Evolutionary conservation across 2,113 vertebrate genomes (phyloP), one percentile per base, ranked within the genome.

Genomic region (Pelodiscus sinensis): DNA sequence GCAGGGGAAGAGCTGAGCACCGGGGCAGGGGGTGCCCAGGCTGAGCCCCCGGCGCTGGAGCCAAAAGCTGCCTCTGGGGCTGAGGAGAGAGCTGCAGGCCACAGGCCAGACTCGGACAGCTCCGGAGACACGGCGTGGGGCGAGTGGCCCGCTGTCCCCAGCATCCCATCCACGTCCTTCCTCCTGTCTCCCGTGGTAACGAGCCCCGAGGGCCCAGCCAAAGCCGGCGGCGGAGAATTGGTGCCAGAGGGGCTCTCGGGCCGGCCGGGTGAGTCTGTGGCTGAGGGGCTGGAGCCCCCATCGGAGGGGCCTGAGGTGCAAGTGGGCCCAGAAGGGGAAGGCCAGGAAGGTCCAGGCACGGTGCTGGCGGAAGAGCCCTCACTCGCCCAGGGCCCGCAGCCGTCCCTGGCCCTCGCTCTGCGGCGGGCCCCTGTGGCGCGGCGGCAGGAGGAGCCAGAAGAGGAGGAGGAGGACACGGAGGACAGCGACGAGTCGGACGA

Each of bases 401-500:
- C 90, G 18, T 60, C 87, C 3, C 93, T 87, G 2, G 92, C 91
- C 3, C 97, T 97, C 96, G 96, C 62, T 51, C 86, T 8, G 0
- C 73, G 81, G 24, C 93, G 89, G 12, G 87, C 87, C 0, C 18
- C 88, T 60, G 12, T 55, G 2, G 95, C 89, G 88, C 95, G 97
- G 90, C 15, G 87, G 97, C 6, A 97, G 52, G 98, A 98, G 31
- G 98, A 98, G 86, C 97, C 92, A 0, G 98, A 99, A 52, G 97
- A 98, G 54, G 99, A 99, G 21, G 98, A 98, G 35, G 98, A 98
- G 0, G 98, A 99, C 95, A 98, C 98, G 0, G 99, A 99, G 0
- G 99, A 99, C 96, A 99, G 99, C 0, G 99, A 99, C 0, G 99
- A 99, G 90, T 99, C 99, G 0, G 99, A 99, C 0, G 99, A 99